Conservation (phyloP, 1,140 invertebrate species). For the Popillia japonica region DNA sequence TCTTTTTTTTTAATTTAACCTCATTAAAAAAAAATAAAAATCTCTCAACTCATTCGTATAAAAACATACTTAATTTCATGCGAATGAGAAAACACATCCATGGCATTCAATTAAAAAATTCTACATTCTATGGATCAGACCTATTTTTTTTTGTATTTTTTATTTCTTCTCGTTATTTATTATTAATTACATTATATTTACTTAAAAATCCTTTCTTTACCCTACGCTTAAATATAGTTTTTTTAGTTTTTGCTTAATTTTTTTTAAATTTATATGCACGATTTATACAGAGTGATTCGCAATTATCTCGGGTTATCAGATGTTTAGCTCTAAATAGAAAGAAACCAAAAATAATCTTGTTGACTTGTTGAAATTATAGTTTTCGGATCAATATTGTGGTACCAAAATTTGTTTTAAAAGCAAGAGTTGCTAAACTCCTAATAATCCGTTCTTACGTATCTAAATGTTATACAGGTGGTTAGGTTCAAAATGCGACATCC, state of each 20-base stretch:
- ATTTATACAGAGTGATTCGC: background rate
- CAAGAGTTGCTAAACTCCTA: no score
- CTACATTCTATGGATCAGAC: constrained; percentile 10
- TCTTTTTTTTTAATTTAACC: background rate
- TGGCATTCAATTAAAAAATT: background rate
- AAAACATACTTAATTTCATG: background rate
- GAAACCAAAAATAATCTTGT: no score
- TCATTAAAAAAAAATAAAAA: background rate
- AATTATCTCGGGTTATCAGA: background rate
- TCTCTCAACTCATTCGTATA: background rate
- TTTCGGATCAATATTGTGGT: no score
- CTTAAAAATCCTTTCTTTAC: background rate
- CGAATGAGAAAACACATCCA: constrained; percentile 1
- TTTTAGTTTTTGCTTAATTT: background rate
- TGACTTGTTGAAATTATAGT: no score
- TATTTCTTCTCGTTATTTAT: no score
- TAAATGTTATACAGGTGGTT: no score
- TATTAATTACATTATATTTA: no score
- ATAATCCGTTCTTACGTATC: no score
- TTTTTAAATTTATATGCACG: background rate
- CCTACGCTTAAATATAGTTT: background rate
- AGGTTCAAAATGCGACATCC: no score
- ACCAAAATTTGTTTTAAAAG: no score
- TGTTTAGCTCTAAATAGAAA: background rate
- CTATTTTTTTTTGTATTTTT: background rate